These are phyloP conservation scores for Panzeria rudis DNA, from an alignment of 2,888 invertebrate genomes.

Conservation along the genomic window DNA sequence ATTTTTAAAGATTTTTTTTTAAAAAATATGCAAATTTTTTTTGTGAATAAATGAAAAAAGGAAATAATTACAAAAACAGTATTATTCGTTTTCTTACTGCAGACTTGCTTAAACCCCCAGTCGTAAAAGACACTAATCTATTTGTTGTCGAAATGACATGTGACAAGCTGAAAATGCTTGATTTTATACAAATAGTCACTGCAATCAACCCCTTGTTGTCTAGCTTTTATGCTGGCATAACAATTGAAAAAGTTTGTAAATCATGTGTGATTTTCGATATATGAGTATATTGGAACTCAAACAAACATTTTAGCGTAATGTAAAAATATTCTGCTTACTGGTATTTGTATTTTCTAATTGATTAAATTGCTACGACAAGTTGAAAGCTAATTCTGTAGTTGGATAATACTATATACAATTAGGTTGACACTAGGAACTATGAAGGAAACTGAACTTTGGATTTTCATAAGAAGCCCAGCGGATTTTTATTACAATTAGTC, in stretches of 20 bases:
- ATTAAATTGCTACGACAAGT: too few relatives aligned
- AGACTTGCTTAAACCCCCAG: not conserved
- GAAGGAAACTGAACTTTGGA: too few relatives aligned
- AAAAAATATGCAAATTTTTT: not conserved
- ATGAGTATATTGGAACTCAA: too few relatives aligned
- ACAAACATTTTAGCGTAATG: too few relatives aligned
- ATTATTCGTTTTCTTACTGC: not conserved
- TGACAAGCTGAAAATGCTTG: constrained; percentile 65
- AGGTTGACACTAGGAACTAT: too few relatives aligned
- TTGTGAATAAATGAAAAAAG: not conserved
- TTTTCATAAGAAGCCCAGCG: too few relatives aligned
- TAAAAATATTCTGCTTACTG: too few relatives aligned
- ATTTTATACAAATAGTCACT: constrained; percentile 42
- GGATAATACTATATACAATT: too few relatives aligned
- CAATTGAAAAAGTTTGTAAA: not conserved
- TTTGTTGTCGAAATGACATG: constrained; percentile 42
- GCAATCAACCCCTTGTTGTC: constrained; percentile 6
- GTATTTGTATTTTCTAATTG: too few relatives aligned
- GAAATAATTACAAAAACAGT: not conserved
- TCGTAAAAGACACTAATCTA: constrained; percentile 30
- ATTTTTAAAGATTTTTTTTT: not conserved
- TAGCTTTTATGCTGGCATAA: not conserved
- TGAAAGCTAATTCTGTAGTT: too few relatives aligned
- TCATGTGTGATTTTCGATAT: too few relatives aligned
- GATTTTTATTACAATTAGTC: too few relatives aligned